Evolutionary conservation across 2,888 invertebrate species (phyloP), one percentile per base, ranked within the genome.

Genomic region (Leucoma salicis): DNA sequence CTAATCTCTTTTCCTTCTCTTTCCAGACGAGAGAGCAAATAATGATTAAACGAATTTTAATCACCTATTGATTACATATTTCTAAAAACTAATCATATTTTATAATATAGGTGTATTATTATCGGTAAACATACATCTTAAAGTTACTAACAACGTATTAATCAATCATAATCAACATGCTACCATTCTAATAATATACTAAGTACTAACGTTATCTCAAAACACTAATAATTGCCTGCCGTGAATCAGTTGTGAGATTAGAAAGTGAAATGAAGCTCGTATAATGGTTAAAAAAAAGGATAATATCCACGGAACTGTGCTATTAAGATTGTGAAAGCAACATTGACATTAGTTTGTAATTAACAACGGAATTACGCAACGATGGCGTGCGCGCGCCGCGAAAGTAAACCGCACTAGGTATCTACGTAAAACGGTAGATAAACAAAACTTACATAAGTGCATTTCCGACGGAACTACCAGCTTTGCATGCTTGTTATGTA

Each of bases 261-360:
- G 78, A 81, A 82, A 79, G 80, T 71, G 55, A 66, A 70, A 44
- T 63, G 54, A 57, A 57, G 60, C 63, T 64, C 54, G 69, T 57
- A 67, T 57, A 53, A 67, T 54, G 45, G 58, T 74, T 66, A 21
- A 70, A 63, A 77, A 45, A 74, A 75, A 78, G 71, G 66, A 76
- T 70, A 72, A 76, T 70, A 64, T 58, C 51, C 52, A 69, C 74
- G 77, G 79, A 82, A 77, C 75, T 71, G 51, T 62, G 53, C 62
- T 57, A 60, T 65, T 66, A 71, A 53, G 46, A 56, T 79, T 79
- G 86, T 83, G 87, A 87, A 87, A 86, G 85, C 70, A 83, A 78
- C 82, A 83, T 84, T 85, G 86, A 85, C 84, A 85, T 86, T 84
- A 84, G 75, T 63, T 61, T 63, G 63, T 78, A 80, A 84, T 85